Base-by-base conservation (phyloP, 1,140 invertebrate species). In the Globodera rostochiensis region DNA sequence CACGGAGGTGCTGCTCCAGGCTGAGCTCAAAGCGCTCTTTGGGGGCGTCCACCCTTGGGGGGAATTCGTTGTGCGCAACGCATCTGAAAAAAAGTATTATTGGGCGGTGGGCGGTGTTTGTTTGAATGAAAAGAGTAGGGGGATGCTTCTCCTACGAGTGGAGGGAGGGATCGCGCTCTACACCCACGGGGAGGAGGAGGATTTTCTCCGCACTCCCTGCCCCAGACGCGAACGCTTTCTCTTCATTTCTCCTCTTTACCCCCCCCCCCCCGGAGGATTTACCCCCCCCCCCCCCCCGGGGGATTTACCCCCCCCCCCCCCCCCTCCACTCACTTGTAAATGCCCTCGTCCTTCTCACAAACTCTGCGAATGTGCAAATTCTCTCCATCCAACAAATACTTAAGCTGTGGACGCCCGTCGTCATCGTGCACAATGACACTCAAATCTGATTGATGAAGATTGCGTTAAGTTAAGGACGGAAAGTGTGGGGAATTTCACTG, bases 1-100 rank as follows among this genome's bases (percentile, higher is more conserved):
- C 64, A 8, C 67, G 67, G 47, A 79, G 73, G 25, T 79, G 73
- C n/a, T 79, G 77, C 21, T 79, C 77, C 19, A 71, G 25, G 25
- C 25, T 71, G 69, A 71, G 69, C 19, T 71, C 25, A 19, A 1
- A 36, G 7, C 46, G 25, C 25, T 71, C 25, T 11, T 25, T 71
- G 8, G 25, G 8, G 5, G 25, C n/a, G 69, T 71, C 69, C 11
- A 71, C 69, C 25, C 19, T 71, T 47, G 21, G 25, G 25, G 25
- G 9, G 25, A 71, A 71, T 47, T 71, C 25, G 15, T 71, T 71
- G 69, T 47, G 25, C 69, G 69, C 69, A 71, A 71, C 69, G 46
- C 69, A 71, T 25, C 69, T 71, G 21, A 71, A 71, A 0, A 11
- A 36, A 6, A 71, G 3, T 64, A n/a, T n/a, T 1, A n/a, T 64